Percentiles rank a stretch among this genome's conserved stretches.
Conservation (phyloP, 2,888 invertebrate species). For the Amorpha juglandis region DNA sequence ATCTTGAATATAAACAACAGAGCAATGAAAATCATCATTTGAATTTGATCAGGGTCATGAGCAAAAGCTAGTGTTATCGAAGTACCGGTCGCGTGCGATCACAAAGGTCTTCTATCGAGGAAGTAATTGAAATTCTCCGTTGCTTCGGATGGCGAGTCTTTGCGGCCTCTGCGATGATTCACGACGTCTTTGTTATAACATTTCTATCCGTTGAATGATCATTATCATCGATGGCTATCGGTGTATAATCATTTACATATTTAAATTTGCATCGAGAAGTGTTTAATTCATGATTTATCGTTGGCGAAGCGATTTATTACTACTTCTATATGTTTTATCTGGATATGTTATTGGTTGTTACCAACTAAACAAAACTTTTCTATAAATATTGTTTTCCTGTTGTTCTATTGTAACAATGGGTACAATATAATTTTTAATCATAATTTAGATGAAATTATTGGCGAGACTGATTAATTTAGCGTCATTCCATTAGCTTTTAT, state of each 20-base stretch:
- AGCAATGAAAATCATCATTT: too few species aligned
- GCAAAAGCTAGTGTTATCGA: slow-evolving; percentile 19
- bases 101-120: slow-evolving; percentile 45
- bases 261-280: slow-evolving; percentile 21
- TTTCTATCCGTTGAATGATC: slow-evolving; percentile 11
- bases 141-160: slow-evolving; percentile 32
- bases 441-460: too few species aligned
- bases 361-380: too few species aligned
- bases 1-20: too few species aligned
- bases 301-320: slow-evolving; percentile 32
- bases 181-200: slow-evolving; percentile 8
- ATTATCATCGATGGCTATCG: neutral
- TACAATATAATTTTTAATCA: too few species aligned
- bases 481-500: too few species aligned
- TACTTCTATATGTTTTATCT: neutral
- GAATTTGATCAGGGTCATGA: neutral
- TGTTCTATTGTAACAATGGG: too few species aligned
- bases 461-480: too few species aligned
- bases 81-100: slow-evolving; percentile 15
- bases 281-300: neutral
- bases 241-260: neutral
- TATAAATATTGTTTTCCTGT: too few species aligned
- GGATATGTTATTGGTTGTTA: too few species aligned
- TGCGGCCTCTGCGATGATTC: slow-evolving; percentile 22
- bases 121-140: slow-evolving; percentile 62